Percentiles rank a stretch among this genome's conserved stretches.
phyloP scores from a whole-genome alignment of 2,113 vertebrate species.

The Aleadryas rufinucha region DNA sequence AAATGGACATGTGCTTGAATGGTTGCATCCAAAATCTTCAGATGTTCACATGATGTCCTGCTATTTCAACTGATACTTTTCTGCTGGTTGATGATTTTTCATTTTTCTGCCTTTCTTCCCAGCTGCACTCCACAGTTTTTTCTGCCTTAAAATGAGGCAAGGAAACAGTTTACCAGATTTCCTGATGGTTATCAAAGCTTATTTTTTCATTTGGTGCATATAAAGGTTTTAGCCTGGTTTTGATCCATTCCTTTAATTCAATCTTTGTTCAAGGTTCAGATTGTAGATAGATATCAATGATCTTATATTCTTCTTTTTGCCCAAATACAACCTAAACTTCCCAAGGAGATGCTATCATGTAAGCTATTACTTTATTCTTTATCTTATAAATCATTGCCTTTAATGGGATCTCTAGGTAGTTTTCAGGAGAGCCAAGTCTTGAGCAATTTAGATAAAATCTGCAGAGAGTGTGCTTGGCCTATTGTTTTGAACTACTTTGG shows the following conservation, averaged over 20 bases:
- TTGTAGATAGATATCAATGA: background rate
- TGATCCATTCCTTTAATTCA: background rate
- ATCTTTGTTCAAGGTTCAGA: background rate
- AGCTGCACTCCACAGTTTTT: background rate
- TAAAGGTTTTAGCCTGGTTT: background rate
- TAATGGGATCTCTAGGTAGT: background rate
- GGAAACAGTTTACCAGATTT: background rate
- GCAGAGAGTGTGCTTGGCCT: background rate
- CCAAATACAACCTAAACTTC: background rate
- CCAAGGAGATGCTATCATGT: background rate
- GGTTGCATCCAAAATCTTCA: background rate
- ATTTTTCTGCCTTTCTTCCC: background rate
- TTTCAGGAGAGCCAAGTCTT: background rate
- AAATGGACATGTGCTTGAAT: background rate
- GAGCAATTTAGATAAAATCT: conserved; percentile 31
- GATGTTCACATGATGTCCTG: background rate
- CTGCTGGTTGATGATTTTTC: background rate
- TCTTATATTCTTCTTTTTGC: background rate
- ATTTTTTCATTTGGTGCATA: background rate
- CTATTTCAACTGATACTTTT: background rate
- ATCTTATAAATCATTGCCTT: background rate
- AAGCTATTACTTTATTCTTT: background rate
- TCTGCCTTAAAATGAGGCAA: background rate
- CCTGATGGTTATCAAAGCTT: background rate
- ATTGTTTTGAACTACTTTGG: background rate